These are phyloP conservation scores for Drosophila ohnishii DNA, from an alignment of 1,140 invertebrate genomes.

Conservation along the genomic window DNA sequence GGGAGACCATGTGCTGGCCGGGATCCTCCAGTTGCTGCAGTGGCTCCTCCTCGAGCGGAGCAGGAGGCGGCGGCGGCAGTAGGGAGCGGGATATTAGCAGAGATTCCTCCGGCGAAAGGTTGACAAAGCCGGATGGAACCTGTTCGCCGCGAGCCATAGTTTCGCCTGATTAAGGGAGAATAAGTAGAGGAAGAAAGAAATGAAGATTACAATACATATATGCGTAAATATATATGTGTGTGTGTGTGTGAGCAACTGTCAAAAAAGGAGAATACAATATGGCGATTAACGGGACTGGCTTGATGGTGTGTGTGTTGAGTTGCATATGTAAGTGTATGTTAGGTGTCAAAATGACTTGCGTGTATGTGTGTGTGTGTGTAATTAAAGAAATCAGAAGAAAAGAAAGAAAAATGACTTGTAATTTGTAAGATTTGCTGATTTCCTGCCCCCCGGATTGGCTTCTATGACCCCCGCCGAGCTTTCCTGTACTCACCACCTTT, in stretches of 20 bases:
- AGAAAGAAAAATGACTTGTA: no score
- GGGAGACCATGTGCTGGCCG: background rate
- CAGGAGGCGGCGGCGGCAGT: background rate
- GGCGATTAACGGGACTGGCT: no score
- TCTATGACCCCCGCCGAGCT: background rate
- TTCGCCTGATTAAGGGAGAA: background rate
- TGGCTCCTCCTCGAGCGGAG: background rate
- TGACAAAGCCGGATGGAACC: background rate
- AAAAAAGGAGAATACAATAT: background rate
- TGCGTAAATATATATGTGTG: no score
- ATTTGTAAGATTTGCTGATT: no score
- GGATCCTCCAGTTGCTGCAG: no score
- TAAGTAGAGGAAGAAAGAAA: background rate
- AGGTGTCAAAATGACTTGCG: no score
- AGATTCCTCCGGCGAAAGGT: background rate
- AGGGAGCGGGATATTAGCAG: background rate
- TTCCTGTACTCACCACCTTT: background rate
- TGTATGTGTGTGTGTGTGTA: no score
- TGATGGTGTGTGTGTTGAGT: no score
- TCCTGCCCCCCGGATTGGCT: no score
- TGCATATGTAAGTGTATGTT: no score
- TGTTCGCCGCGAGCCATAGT: background rate
- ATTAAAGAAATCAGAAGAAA: no score
- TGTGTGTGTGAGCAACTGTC: background rate
- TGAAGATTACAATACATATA: background rate